Percentiles rank a stretch among this genome's conserved stretches.
Conservation (phyloP, 2,113 vertebrate species). For the Entomyzon cyanotis region DNA sequence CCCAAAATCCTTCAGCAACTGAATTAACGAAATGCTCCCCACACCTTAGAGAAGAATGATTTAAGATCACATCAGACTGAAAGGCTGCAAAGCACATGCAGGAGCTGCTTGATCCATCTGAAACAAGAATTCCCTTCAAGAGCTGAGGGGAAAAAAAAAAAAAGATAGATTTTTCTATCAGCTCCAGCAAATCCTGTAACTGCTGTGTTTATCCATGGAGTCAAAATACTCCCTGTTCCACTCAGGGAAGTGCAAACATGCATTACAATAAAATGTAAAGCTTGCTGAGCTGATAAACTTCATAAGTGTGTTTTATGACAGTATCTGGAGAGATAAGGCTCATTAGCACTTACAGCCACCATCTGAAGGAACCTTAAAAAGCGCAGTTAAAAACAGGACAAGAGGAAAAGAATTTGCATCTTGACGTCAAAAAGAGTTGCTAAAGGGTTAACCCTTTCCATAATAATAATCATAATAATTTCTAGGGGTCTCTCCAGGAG, state of each 20-base stretch:
- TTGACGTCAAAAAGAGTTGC: neutral
- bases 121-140: neutral
- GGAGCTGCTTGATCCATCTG: neutral
- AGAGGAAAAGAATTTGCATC: neutral
- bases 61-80: neutral
- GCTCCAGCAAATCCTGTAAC: constrained; percentile 37
- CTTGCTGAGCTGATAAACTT: constrained; percentile 31
- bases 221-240: constrained; percentile 58
- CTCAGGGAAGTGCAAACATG: constrained; percentile 39
- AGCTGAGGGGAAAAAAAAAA: neutral
- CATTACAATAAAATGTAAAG: constrained; percentile 45
- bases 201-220: constrained; percentile 43
- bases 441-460: constrained; percentile 16
- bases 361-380: neutral
- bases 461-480: neutral
- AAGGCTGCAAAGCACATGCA: neutral
- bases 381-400: neutral
- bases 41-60: neutral
- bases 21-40: neutral
- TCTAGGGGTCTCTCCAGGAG: neutral
- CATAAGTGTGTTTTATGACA: constrained; percentile 56
- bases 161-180: constrained; percentile 9
- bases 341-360: constrained; percentile 24
- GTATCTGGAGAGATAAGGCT: constrained; percentile 52
- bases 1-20: neutral